phyloP scores from a whole-genome alignment of 2,797 vertebrate genomes.

The Trachops cirrhosus region DNA sequence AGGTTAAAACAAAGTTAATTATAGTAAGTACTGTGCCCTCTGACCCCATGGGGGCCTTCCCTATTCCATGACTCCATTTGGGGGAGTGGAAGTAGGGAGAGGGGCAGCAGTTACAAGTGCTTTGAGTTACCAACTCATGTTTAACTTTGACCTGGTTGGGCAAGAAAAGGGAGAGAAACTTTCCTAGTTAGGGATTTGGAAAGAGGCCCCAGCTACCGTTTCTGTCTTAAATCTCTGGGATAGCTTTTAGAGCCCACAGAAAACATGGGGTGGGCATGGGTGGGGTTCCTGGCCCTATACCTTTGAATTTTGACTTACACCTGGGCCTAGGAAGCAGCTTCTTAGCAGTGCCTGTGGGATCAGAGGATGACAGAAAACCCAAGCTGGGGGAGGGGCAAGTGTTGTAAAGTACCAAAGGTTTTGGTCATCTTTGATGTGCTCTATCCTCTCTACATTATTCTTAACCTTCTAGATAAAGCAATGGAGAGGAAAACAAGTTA shows the following conservation, averaged over 20 bases:
- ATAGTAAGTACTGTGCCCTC: slow-evolving; percentile 42
- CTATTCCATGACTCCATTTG: background rate
- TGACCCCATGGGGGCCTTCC: slow-evolving; percentile 62
- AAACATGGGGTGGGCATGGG: background rate
- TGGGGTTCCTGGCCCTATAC: background rate
- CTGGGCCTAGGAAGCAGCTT: slow-evolving; percentile 52
- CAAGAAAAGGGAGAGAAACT: slow-evolving; percentile 45
- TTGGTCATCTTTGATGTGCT: background rate
- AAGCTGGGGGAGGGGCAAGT: slow-evolving; percentile 32
- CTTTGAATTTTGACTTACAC: slow-evolving; percentile 30
- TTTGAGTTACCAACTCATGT: slow-evolving; percentile 47
- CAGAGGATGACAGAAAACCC: slow-evolving; percentile 44
- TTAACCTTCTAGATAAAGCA: slow-evolving; percentile 72
- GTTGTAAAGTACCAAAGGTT: slow-evolving; percentile 54
- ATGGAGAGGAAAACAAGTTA: slow-evolving; percentile 80
- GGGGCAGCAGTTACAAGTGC: slow-evolving; percentile 61
- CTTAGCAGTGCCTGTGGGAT: slow-evolving; percentile 51
- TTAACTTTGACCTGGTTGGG: slow-evolving; percentile 50
- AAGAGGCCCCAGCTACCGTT: background rate
- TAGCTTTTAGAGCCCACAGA: slow-evolving; percentile 58
- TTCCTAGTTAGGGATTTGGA: slow-evolving; percentile 6
- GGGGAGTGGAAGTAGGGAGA: slow-evolving; percentile 36
- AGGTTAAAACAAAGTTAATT: slow-evolving; percentile 43
- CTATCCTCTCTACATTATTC: background rate
- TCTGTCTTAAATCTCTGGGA: background rate